Base-by-base conservation (phyloP, 2,888 invertebrate genomes). In the Cacoxenus indagator region DNA sequence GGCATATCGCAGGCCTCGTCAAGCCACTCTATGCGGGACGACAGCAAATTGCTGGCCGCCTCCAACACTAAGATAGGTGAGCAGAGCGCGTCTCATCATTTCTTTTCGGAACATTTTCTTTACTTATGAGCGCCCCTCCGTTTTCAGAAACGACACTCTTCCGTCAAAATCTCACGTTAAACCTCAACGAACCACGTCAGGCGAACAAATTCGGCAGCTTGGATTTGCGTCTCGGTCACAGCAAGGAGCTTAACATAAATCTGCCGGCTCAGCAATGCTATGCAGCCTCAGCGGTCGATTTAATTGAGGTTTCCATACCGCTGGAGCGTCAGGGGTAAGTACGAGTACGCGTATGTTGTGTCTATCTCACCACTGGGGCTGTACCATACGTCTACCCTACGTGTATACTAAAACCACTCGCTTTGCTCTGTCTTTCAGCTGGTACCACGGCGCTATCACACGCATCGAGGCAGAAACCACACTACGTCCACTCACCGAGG, bases 381-480 rank as follows among this genome's bases (percentile, higher is more conserved):
- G 9, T 9, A 9, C 5, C 31, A 31, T 31, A 9, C 31, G 5
- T 31, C 31, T n/a, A 31, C 9, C 31, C 31, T 6, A 31, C 4
- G 31, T 31, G 9, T 31, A 31, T 31, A 31, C 31, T 31, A 4
- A 31, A 31, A 4, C 9, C 5, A 8, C 43, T 22, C 22, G 1
- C 26, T 57, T n/a, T 57, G 57, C 14, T 51, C 11, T 51, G 22
- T 51, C 8, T 6, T 51, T 4, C 84, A 95, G 95, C 81, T 98
- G 98, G 98, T 98, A 96, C 89, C 98, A 98, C 88, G 98, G 98
- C 73, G 93, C 96, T 75, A 94, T 98, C 74, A 94, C 95, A 64
- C 91, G 98, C 82, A 91, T 94, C 70, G 96, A 97, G 88, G 98
- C 98, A 59, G 98, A 98, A 89, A 92, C 92, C 85, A 92, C 96